Evolutionary conservation across 1,140 invertebrate species (phyloP), one percentile per base, ranked within the genome.

Genomic region (Agrypnia vestita): DNA sequence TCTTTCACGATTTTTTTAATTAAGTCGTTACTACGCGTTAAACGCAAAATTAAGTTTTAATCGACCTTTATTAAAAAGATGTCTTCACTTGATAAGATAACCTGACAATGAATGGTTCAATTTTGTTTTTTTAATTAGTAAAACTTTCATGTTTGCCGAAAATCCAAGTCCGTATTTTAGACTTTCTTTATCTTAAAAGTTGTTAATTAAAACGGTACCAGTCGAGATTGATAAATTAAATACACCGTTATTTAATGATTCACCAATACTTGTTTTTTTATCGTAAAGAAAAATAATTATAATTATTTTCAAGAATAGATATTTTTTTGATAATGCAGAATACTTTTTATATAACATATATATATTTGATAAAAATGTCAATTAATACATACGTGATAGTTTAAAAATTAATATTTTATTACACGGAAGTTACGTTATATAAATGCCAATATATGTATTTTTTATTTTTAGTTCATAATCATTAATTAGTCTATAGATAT

Each of bases 1-100:
- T 74, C 71, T 46, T 15, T 25, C 25, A 25, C 15, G 71, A 56
- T 55, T 72, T 53, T 73, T 73, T 47, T 35, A 64, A 47, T 71
- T 71, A 71, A 35, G 51, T n/a, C 56, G 11, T 62, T 62, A 64
- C 74, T 21, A 49, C 35, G 55, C 74, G 55, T 62, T 76, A 62
- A 62, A 62, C n/a, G 59, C 43, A 76, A 64, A 62, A 61, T 76
- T 61, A 76, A 62, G 46, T 62, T 76, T 76, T 76, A 56, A 62
- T 46, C 55, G 19, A n/a, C 56, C 46, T 51, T 49, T 25, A 76
- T 76, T 76, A 76, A 64, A 69, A 74, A 74, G 51, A 74, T 56
- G 25, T 53, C 51, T 55, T 55, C 49, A 53, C 51, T 55, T 43
- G 71, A 74, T 74, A 74, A 56, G 71, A 55, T 74, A 56, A 74